Percentiles rank a stretch among this genome's conserved stretches.
phyloP scores from a whole-genome alignment of 2,113 vertebrate genomes.

The Australoheros scitulus region DNA sequence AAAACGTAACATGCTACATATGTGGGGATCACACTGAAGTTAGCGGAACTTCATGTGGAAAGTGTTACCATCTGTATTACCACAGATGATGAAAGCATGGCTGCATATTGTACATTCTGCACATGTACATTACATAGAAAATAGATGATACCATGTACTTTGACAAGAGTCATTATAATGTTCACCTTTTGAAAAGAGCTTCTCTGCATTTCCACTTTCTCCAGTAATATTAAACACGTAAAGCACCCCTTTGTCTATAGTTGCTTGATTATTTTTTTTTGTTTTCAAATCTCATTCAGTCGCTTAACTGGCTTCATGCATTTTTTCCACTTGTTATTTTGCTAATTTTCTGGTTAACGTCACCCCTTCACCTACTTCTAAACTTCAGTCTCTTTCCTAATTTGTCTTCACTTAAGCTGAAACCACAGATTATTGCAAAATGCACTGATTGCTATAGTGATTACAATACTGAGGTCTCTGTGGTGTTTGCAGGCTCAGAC shows the following conservation, averaged over 20 bases:
- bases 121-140: neutral
- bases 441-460: neutral
- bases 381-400: slow-evolving; percentile 13
- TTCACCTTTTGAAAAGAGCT: slow-evolving; percentile 18
- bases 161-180: neutral
- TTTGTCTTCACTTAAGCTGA: neutral
- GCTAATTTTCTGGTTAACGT: neutral
- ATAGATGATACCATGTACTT: neutral
- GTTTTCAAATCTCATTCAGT: neutral
- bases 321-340: neutral
- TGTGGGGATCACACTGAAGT: neutral
- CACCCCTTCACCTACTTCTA: neutral
- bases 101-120: neutral
- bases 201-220: neutral
- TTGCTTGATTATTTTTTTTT: neutral
- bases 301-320: neutral
- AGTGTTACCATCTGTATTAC: neutral
- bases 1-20: slow-evolving; percentile 1
- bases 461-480: neutral
- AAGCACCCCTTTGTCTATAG: neutral
- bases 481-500: slow-evolving; percentile 61
- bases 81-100: slow-evolving; percentile 35
- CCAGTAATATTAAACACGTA: neutral
- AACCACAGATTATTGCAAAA: neutral
- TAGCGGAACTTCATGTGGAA: neutral